phyloP scores from a whole-genome alignment of 2,888 invertebrate genomes.

The Apamea monoglypha region DNA sequence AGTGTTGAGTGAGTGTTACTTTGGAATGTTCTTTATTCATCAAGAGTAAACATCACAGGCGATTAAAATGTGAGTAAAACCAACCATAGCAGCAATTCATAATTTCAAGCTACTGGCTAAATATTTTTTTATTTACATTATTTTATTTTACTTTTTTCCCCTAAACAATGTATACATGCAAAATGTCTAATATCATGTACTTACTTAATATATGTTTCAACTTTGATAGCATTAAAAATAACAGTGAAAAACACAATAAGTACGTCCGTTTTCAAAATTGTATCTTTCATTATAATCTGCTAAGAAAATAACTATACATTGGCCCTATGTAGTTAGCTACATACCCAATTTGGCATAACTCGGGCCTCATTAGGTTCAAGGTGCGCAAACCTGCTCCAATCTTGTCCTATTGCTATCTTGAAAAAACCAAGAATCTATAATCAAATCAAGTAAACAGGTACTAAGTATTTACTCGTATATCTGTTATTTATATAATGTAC shows the following conservation, averaged over 20 bases:
- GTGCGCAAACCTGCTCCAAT: not conserved
- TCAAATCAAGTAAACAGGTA: not conserved
- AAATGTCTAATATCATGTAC: not conserved
- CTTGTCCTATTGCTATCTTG: not conserved
- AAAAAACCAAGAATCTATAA: constrained; percentile 6
- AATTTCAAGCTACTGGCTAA: not conserved
- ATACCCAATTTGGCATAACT: not conserved
- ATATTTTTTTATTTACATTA: not conserved
- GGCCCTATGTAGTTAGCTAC: not conserved
- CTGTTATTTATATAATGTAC: not conserved
- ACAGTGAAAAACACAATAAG: not conserved
- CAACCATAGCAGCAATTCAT: not conserved
- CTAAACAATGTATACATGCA: not conserved
- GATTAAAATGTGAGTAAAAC: constrained; percentile 57
- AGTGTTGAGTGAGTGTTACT: constrained; percentile 79
- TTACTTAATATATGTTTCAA: not conserved
- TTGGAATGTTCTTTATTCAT: constrained; percentile 68
- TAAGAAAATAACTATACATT: not conserved
- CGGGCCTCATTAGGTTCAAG: not conserved
- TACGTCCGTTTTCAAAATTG: not conserved
- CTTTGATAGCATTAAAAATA: not conserved
- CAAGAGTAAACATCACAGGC: constrained; percentile 39
- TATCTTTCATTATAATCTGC: not conserved
- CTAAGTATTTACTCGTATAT: not conserved
- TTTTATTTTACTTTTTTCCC: not conserved